These are phyloP conservation scores for Leptinotarsa juncta DNA, from an alignment of 2,888 invertebrate genomes.

Conservation along the genomic window DNA sequence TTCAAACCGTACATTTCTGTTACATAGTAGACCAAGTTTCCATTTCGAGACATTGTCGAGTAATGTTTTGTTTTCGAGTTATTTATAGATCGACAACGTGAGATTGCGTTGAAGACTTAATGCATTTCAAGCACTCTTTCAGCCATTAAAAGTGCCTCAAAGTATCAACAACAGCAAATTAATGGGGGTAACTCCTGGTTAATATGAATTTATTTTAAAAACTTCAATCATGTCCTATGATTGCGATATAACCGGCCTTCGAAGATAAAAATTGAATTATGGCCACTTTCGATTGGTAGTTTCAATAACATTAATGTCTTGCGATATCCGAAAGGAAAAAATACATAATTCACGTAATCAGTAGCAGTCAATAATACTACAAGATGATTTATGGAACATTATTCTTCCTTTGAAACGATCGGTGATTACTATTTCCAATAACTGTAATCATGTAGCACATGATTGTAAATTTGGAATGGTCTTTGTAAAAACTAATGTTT, in stretches of 20 bases:
- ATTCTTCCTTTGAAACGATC: background rate
- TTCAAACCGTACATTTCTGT: too few relatives aligned
- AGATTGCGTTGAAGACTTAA: conserved; percentile 10
- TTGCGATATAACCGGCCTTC: background rate
- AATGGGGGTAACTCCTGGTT: conserved; percentile 1
- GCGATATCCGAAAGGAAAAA: background rate
- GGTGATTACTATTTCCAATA: background rate
- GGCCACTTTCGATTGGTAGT: background rate
- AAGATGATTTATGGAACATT: background rate
- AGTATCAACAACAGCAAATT: conserved; percentile 10
- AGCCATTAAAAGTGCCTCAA: conserved; percentile 2
- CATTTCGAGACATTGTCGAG: conserved; percentile 2
- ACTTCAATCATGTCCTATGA: background rate
- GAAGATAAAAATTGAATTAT: conserved; percentile 3
- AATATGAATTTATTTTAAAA: background rate
- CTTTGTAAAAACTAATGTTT: too few relatives aligned
- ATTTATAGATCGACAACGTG: conserved; percentile 19
- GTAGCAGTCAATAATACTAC: background rate
- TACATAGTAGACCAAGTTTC: background rate
- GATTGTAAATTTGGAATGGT: too few relatives aligned
- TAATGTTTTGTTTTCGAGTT: conserved; percentile 1
- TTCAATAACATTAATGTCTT: background rate
- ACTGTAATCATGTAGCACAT: too few relatives aligned
- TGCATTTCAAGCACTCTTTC: conserved; percentile 7
- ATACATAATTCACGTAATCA: background rate